Base-by-base conservation (phyloP, 2,888 invertebrate genomes). In the Pammene aurita region DNA sequence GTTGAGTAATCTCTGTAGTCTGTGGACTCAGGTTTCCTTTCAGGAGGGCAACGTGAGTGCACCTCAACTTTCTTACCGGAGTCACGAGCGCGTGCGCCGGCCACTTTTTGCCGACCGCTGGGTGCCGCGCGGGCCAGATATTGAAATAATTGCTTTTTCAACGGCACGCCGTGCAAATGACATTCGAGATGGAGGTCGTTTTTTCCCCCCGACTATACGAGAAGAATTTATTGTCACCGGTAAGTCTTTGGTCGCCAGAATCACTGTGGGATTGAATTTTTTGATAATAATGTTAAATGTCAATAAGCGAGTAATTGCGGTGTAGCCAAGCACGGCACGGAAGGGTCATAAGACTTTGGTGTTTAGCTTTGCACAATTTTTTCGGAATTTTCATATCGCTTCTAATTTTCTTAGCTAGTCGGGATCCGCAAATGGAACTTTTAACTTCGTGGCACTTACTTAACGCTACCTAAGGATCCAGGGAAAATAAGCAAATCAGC, bases 71-170 rank as follows among this genome's bases (percentile, higher is more conserved):
- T 89, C 88, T 88, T 88, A 80, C 77, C 75, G 79, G 78, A 80
- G 88, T 85, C 86, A 86, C 86, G 86, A 80, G 91, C 91, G 89
- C 91, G 92, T 92, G 92, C 91, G 81, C 83, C 64, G 76, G 70
- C 61, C 85, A 81, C 82, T 92, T 92, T 90, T 91, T 91, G 88
- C 80, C 78, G 77, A 73, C 80, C 79, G 76, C 80, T 82, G 85
- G 84, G 85, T 77, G 80, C 79, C 77, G 82, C 84, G 84, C 87
- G 85, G 84, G 85, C 84, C 84, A 86, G 89, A 88, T 91, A 90
- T 91, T 92, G 91, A 89, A 92, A 91, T 91, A 92, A 92, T 92
- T 92, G 89, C 90, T 92, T 92, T 91, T 92, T 90, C 89, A 87
- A 88, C 91, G 87, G 86, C 90, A 90, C 89, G 89, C 82, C 89